Percentiles rank a stretch among this genome's conserved stretches.
Evolutionary conservation across 1,140 invertebrate species (phyloP).

Genomic region (Lamellibrachia luymesi): DNA sequence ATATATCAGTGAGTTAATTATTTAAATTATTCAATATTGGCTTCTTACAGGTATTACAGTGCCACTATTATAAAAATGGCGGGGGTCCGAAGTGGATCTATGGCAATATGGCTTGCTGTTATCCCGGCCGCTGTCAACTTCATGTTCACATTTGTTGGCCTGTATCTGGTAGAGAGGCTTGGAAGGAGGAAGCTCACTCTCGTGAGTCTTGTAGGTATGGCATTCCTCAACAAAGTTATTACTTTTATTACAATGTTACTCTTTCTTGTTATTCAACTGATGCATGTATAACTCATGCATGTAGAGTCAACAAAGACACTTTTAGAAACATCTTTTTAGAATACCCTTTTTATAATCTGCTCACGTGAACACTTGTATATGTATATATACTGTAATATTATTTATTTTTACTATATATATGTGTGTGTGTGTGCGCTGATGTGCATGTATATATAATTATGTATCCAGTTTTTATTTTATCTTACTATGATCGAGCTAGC

Average conservation of each 20-base stretch:
- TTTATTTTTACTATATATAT: too few relatives aligned
- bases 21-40: slow-evolving; percentile 7
- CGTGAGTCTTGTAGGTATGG: slow-evolving; percentile 59
- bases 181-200: slow-evolving; percentile 64
- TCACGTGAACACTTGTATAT: too few relatives aligned
- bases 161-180: slow-evolving; percentile 64
- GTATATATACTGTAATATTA: too few relatives aligned
- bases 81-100: slow-evolving; percentile 60
- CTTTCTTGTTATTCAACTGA: background rate
- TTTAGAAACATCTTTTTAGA: too few relatives aligned
- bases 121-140: slow-evolving; percentile 64
- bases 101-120: slow-evolving; percentile 66
- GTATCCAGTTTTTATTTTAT: too few relatives aligned
- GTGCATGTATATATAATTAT: too few relatives aligned
- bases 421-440: too few relatives aligned
- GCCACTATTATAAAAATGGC: slow-evolving; percentile 68
- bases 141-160: slow-evolving; percentile 63
- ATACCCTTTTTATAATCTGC: too few relatives aligned
- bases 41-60: slow-evolving; percentile 63
- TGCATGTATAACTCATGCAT: background rate
- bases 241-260: background rate
- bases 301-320: too few relatives aligned
- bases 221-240: background rate
- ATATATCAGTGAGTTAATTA: background rate
- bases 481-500: too few relatives aligned